Percentiles rank a stretch among this genome's conserved stretches.
Conservation (phyloP, 1,140 invertebrate genomes). For the Lasaia peninsularis region DNA sequence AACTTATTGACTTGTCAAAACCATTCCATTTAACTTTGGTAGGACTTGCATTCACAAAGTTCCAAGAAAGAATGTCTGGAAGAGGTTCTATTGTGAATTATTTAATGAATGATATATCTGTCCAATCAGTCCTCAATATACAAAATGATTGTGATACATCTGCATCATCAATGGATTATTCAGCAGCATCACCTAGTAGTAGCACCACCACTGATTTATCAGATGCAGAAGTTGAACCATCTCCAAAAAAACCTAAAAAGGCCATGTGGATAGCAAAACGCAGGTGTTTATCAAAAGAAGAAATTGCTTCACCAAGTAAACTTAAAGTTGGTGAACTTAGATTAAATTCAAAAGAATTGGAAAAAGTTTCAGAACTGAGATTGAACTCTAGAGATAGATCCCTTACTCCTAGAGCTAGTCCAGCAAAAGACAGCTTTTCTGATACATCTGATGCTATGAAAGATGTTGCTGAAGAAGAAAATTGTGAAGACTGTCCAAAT, state of each 20-base stretch:
- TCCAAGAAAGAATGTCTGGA: constrained; percentile 82
- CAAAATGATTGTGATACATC: constrained; percentile 77
- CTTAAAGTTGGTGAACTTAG: constrained; percentile 80
- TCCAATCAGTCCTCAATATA: constrained; percentile 83
- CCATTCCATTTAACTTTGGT: constrained; percentile 87
- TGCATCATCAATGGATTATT: constrained; percentile 76
- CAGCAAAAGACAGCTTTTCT: constrained; percentile 64
- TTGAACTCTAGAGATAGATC: constrained; percentile 73
- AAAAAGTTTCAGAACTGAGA: constrained; percentile 70
- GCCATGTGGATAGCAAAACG: constrained; percentile 68
- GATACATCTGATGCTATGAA: constrained; percentile 63
- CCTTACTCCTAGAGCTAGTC: constrained; percentile 64
- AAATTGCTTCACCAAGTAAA: constrained; percentile 80
- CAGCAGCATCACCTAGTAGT: constrained; percentile 75
- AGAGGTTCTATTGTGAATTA: constrained; percentile 84
- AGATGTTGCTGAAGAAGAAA: constrained; percentile 47
- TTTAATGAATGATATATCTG: constrained; percentile 82
- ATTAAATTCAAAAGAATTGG: constrained; percentile 77
- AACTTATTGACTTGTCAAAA: constrained; percentile 83
- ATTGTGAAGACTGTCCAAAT: constrained; percentile 73
- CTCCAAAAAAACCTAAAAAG: constrained; percentile 81
- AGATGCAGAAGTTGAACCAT: constrained; percentile 82
- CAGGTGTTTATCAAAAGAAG: constrained; percentile 63
- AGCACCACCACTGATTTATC: constrained; percentile 75
- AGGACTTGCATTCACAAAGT: constrained; percentile 88